Evolutionary conservation across 2,797 vertebrate species (phyloP).

Genomic region (Emydoidea blandingii): DNA sequence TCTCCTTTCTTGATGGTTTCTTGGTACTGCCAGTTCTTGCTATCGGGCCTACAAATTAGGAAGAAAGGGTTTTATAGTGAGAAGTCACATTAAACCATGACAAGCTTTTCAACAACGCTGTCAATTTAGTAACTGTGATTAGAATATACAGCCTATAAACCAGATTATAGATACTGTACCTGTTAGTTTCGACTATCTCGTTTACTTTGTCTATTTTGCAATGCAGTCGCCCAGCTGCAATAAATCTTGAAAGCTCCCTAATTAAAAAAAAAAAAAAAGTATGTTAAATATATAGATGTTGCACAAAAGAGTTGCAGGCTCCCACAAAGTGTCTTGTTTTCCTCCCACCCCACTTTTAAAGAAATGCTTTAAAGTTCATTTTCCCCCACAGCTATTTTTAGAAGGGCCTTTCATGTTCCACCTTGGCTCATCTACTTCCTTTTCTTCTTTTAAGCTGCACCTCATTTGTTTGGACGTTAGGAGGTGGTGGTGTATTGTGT

Average conservation of each 20-base stretch:
- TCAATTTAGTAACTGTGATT: background rate
- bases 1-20: slow-evolving; percentile 99
- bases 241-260: slow-evolving; percentile 98
- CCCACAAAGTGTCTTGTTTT: accelerated
- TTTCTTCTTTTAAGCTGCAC: background rate
- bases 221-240: slow-evolving; percentile 96
- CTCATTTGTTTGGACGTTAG: background rate
- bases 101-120: background rate
- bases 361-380: background rate
- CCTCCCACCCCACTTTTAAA: accelerated
- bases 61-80: slow-evolving; percentile 29
- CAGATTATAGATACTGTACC: slow-evolving; percentile 80
- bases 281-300: background rate
- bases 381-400: background rate
- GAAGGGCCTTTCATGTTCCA: background rate
- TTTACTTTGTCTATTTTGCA: slow-evolving; percentile 99
- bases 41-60: slow-evolving; percentile 90
- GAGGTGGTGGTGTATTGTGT: background rate
- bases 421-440: background rate
- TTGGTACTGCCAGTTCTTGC: slow-evolving; percentile 99
- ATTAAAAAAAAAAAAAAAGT: background rate
- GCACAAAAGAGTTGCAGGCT: background rate
- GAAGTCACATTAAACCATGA: background rate
- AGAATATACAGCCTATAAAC: background rate
- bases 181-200: slow-evolving; percentile 99